Conservation (phyloP, 2,113 vertebrate genomes). For the Pampusana beccarii region DNA sequence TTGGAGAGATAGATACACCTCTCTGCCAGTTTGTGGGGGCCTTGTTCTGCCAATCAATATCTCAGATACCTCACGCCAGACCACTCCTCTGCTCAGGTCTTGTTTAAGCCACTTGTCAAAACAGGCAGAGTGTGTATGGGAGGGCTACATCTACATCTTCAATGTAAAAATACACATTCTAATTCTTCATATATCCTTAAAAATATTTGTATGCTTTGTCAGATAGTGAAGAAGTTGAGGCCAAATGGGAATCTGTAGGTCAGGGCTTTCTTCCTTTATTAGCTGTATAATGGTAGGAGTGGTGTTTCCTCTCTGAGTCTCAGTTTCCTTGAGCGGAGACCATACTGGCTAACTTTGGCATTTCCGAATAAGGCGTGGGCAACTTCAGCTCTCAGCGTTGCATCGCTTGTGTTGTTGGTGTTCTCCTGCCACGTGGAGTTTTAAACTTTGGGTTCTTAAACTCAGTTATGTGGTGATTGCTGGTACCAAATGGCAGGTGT, state of each 20-base stretch:
- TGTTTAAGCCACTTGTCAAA: not conserved
- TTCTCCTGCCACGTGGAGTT: not conserved
- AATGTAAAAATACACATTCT: not conserved
- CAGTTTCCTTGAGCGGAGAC: not conserved
- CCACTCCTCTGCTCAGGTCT: not conserved
- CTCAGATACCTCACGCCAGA: not conserved
- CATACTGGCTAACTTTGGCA: not conserved
- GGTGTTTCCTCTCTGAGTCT: not conserved
- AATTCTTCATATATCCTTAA: not conserved
- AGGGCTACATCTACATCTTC: not conserved
- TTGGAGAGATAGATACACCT: not conserved
- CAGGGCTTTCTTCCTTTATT: not conserved
- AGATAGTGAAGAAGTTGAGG: not conserved
- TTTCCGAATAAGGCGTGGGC: not conserved
- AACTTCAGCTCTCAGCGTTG: not conserved
- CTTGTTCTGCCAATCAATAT: not conserved
- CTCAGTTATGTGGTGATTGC: not conserved
- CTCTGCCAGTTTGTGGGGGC: not conserved
- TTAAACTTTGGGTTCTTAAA: not conserved
- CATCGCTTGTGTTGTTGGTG: not conserved
- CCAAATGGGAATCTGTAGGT: not conserved
- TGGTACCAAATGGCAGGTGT: not conserved
- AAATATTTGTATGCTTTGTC: not conserved
- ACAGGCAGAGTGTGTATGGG: rapidly evolving
- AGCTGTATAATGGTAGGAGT: not conserved